phyloP scores from a whole-genome alignment of 2,797 vertebrate species.

The Fistularia tabacaria region DNA sequence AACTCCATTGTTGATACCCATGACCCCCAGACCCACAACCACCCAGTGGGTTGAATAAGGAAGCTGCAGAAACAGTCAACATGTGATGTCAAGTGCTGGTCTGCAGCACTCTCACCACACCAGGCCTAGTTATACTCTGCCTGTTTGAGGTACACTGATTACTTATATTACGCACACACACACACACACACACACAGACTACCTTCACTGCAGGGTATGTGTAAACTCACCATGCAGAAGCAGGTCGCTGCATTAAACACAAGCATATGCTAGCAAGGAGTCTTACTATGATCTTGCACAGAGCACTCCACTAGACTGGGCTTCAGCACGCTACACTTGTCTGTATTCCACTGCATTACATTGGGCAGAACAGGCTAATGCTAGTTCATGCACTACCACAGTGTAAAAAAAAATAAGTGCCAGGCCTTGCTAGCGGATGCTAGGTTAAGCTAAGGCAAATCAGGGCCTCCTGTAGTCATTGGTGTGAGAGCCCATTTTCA shows the following conservation, averaged over 20 bases:
- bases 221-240: conserved; percentile 79
- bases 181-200: conserved; percentile 46
- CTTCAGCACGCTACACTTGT: conserved; percentile 74
- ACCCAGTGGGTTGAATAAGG: conserved; percentile 1
- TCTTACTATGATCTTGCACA: conserved; percentile 78
- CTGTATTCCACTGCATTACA: conserved; percentile 62
- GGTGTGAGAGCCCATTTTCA: conserved; percentile 79
- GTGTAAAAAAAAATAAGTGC: conserved; percentile 26
- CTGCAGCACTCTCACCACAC: conserved; percentile 58
- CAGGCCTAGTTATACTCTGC: conserved; percentile 76
- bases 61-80: conserved; percentile 33
- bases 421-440: conserved; percentile 55
- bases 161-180: conserved; percentile 70
- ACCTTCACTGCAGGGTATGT: conserved; percentile 76
- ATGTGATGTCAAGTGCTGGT: conserved; percentile 42
- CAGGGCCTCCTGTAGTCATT: conserved; percentile 75
- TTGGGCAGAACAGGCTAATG: conserved; percentile 58
- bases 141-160: conserved; percentile 79
- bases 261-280: conserved; percentile 77
- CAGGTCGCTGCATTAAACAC: conserved; percentile 79
- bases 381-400: conserved; percentile 41
- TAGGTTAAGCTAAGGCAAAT: conserved; percentile 66
- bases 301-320: conserved; percentile 75
- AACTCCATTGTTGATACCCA: conserved; percentile 44
- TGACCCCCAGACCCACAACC: conserved; percentile 15